These are phyloP conservation scores for Phataginus tricuspis DNA, from an alignment of 2,797 vertebrate genomes.

Conservation along the genomic window DNA sequence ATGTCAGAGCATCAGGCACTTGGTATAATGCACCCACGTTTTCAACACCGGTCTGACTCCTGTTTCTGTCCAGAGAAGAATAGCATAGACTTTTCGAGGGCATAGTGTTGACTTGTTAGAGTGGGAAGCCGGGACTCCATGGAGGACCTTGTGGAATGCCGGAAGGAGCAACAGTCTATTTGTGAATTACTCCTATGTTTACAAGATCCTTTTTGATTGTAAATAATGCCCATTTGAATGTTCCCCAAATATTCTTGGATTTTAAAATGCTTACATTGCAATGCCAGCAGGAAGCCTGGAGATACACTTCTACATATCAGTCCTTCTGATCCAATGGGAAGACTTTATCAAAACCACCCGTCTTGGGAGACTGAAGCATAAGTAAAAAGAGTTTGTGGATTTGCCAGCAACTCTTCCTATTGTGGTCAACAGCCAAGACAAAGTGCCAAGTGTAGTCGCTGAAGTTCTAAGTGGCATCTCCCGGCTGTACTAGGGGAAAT, in stretches of 20 bases:
- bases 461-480: neutral
- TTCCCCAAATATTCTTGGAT: neutral
- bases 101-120: neutral
- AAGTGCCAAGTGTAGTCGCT: neutral
- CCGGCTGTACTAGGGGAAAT: neutral
- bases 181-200: neutral
- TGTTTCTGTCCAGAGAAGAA: neutral
- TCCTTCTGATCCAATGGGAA: neutral
- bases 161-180: neutral
- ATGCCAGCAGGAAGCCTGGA: neutral
- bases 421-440: neutral
- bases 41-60: neutral
- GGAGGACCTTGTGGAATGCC: neutral
- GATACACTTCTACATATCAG: neutral
- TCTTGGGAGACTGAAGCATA: neutral
- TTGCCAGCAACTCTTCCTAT: neutral
- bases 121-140: neutral
- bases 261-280: neutral
- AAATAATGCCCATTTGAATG: constrained; percentile 11
- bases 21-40: neutral
- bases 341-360: neutral
- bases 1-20: neutral
- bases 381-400: neutral
- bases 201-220: neutral
- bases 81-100: neutral